Evolutionary conservation across 2,888 invertebrate species (phyloP), one percentile per base, ranked within the genome.

Genomic region (Neoascia interrupta): DNA sequence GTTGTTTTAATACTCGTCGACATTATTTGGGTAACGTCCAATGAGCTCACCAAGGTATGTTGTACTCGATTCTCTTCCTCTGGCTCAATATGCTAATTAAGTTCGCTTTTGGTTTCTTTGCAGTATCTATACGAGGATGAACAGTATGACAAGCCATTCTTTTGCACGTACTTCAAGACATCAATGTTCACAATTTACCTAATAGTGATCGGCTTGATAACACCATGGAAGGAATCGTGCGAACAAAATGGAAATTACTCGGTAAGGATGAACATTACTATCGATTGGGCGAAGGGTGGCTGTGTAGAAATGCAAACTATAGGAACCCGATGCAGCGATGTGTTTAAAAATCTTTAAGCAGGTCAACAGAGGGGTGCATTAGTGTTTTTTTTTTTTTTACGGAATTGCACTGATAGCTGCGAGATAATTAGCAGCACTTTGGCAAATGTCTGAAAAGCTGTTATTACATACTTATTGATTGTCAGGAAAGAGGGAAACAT

Each of bases 1-100:
- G 91, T 96, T 84, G 92, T 98, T 83, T 91, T 99, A 81, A 89
- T 98, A 82, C 90, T 98, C 84, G 98, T 98, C 82, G 97, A 98
- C 90, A 91, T 98, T 69, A 93, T 99, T 85, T 98, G 98, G 98
- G 98, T 98, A 58, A 93, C 95, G 58, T 98, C 97, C 51, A 96
- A 97, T 34, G 97, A 98, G 90, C 90, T 98, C 75, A 97, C 97
- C 74, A 95, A 97, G 93, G 98, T 98, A 90, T 89, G 16, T 13
- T 34, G 1, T 28, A 28, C 28, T 5, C 18, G 16, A 13, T 16
- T 13, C 1, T 39, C n/a, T 49, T n/a, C n/a, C 31, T 21, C 28
- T 34, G 34, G 39, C n/a, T n/a, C n/a, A n/a, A n/a, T n/a, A n/a
- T 36, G 5, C 4, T 31, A 3, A n/a, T 31, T 3, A 31, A 31